phyloP scores from a whole-genome alignment of 2,888 invertebrate genomes.

The Caenorhabditis sp. region DNA sequence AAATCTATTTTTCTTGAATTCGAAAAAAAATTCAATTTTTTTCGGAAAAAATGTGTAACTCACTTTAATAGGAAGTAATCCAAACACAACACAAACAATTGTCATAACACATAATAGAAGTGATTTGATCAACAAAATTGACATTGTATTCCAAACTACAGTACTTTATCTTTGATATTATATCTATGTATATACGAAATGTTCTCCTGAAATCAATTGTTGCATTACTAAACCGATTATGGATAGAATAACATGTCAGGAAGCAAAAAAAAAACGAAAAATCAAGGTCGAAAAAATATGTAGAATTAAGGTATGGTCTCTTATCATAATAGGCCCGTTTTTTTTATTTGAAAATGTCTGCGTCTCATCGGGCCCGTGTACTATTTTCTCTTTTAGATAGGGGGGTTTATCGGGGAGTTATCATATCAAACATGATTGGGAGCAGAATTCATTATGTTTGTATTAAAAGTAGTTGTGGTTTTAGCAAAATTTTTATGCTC shows the following conservation, averaged over 20 bases:
- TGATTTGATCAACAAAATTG: slow-evolving; percentile 37
- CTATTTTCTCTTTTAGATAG: background rate
- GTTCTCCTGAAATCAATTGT: background rate
- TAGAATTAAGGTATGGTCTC: background rate
- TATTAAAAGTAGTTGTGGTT: background rate
- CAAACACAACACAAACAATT: slow-evolving; percentile 49
- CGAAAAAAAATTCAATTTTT: slow-evolving; percentile 2
- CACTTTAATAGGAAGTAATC: slow-evolving; percentile 76
- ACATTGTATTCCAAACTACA: no score
- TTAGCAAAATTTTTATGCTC: background rate
- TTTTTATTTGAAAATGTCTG: background rate
- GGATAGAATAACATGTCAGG: background rate
- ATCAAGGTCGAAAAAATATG: background rate
- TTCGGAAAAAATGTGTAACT: background rate
- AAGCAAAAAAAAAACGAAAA: background rate
- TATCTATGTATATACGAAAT: background rate
- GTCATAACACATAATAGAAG: slow-evolving; percentile 58
- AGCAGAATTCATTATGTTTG: background rate
- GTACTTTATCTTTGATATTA: background rate
- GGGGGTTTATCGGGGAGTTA: background rate
- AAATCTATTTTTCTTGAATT: no score
- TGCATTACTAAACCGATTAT: background rate
- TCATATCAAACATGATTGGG: background rate
- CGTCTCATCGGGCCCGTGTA: background rate
- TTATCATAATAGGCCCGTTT: background rate